phyloP scores from a whole-genome alignment of 2,888 invertebrate genomes.

The Cosmia trapezina region DNA sequence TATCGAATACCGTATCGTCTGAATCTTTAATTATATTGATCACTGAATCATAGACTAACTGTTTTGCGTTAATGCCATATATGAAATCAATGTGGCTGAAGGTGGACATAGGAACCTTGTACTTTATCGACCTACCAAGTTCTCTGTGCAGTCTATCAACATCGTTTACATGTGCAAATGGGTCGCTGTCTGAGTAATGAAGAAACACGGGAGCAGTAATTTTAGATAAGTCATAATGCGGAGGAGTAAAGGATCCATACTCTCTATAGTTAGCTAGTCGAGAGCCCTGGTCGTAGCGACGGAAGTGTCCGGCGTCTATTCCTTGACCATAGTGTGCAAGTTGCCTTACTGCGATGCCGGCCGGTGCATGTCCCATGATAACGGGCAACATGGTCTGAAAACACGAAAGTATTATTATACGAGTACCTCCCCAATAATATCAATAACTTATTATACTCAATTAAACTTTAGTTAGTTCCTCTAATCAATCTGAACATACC shows the following conservation, averaged over 20 bases:
- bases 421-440: not conserved
- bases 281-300: slow-evolving; percentile 90
- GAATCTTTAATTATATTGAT: slow-evolving; percentile 86
- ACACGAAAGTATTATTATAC: slow-evolving; percentile 1
- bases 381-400: slow-evolving; percentile 92
- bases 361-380: slow-evolving; percentile 92
- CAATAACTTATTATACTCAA: no score
- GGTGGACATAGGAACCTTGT: slow-evolving; percentile 88
- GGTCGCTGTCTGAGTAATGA: slow-evolving; percentile 92
- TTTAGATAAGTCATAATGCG: slow-evolving; percentile 90
- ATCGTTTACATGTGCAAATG: slow-evolving; percentile 90
- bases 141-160: slow-evolving; percentile 88
- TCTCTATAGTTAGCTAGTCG: slow-evolving; percentile 84
- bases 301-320: slow-evolving; percentile 87
- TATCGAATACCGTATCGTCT: slow-evolving; percentile 7
- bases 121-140: slow-evolving; percentile 89
- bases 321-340: slow-evolving; percentile 93
- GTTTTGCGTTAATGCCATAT: slow-evolving; percentile 92
- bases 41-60: slow-evolving; percentile 90
- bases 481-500: slow-evolving; percentile 22
- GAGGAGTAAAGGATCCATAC: slow-evolving; percentile 90
- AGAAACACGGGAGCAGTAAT: slow-evolving; percentile 91
- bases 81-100: slow-evolving; percentile 94
- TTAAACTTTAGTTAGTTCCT: not conserved
- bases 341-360: slow-evolving; percentile 93